phyloP scores from a whole-genome alignment of 2,797 vertebrate species.

The Spinus pinus region DNA sequence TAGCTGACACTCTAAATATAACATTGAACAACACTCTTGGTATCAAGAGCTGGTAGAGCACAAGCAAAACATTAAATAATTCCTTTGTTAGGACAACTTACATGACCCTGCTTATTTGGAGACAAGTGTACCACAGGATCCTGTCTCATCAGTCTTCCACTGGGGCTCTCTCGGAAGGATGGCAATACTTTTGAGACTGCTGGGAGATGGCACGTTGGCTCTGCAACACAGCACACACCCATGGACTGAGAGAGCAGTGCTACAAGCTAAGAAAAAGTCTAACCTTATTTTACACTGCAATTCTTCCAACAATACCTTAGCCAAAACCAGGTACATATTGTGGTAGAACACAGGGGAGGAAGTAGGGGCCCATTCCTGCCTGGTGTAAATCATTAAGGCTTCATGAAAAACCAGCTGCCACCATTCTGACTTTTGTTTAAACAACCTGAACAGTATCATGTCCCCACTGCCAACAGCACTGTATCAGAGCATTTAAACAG shows the following conservation, averaged over 20 bases:
- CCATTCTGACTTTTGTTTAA: not conserved
- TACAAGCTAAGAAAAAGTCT: not conserved
- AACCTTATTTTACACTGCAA: not conserved
- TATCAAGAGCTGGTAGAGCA: not conserved
- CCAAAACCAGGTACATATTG: not conserved
- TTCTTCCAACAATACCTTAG: not conserved
- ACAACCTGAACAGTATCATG: not conserved
- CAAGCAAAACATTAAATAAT: not conserved
- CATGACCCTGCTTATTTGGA: conserved; percentile 89
- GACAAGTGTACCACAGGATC: conserved; percentile 87
- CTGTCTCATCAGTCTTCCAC: conserved; percentile 86
- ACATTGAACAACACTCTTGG: not conserved
- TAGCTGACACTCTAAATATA: not conserved
- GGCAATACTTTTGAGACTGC: conserved; percentile 84
- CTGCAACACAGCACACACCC: conserved; percentile 78
- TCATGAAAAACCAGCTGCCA: not conserved
- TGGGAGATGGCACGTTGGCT: conserved; percentile 82
- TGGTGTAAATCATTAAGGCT: not conserved
- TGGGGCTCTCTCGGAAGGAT: conserved; percentile 86
- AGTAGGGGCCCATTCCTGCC: not conserved
- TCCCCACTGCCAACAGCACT: not conserved
- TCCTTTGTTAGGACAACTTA: conserved; percentile 64
- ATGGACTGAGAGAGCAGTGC: not conserved
- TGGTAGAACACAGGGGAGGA: not conserved
- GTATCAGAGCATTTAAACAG: not conserved